Evolutionary conservation across 2,113 vertebrate species (phyloP), one percentile per base, ranked within the genome.

Genomic region (Triplophysa tibetana): DNA sequence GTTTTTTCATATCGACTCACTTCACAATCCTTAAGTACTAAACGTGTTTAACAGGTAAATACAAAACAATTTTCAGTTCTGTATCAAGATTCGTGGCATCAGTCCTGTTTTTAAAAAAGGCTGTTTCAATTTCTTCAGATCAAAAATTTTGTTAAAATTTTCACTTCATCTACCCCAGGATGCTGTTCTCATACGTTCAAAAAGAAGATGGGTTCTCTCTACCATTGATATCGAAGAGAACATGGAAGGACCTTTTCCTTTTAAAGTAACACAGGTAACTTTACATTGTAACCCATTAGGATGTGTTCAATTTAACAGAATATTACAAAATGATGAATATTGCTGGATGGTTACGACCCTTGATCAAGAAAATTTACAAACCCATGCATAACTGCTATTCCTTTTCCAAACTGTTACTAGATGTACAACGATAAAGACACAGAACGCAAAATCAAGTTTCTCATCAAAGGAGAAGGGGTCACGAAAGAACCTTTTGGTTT

Each of bases 191-290:
- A 14, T 13, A 7, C 86, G 90, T 21, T 78, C 88, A 56, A 95
- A 95, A 87, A 94, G 94, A 87, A 86, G 93, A 80, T 95, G 95
- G 95, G 64, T 95, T 26, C 81, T 96, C 73, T 93, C 91, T n/a
- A 94, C 93, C 0, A 88, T 95, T 68, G 91, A 94, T 8, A 0
- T 96, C 8, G n/a, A 83, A 19, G 95, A 96, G 74, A 94, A 94
- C 68, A 90, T 90, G 11, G 9, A 63, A 0, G 93, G 92, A 10
- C 88, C 90, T 0, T 96, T 89, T 56, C 95, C 95, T 0, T 83
- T 77, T 78, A 0, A 52, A 0, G 82, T 89, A 41, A 93, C 94
- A 1, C 50, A 86, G 94, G 92, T 93, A 86, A 65, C 4, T 5
- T 3, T 83, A 88, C 9, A 17, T 8, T n/a, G 19, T 58, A 1